A percentile compares a stretch with the other conserved stretches of the same genome.
These are phyloP conservation scores for Seira ritae DNA, from an alignment of 2,888 invertebrate species.

Conservation along the genomic window DNA sequence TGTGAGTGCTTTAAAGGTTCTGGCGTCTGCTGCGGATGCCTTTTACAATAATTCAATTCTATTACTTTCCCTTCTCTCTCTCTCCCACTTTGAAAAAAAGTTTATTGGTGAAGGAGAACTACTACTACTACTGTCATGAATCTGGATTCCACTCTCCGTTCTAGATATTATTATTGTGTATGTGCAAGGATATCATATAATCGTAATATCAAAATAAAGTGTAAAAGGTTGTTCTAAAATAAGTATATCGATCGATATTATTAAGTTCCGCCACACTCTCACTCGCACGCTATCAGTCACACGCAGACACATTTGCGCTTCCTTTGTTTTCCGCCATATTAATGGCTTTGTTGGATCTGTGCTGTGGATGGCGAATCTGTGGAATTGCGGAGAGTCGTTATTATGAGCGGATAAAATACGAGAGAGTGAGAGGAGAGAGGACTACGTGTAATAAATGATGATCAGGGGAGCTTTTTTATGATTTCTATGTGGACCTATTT, in stretches of 20 bases:
- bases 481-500: background rate
- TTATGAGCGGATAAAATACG: background rate
- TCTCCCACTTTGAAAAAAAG: conserved; percentile 3
- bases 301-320: conserved; percentile 14
- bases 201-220: conserved; percentile 6
- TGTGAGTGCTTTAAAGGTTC: conserved; percentile 11
- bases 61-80: conserved; percentile 10
- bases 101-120: background rate
- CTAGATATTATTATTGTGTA: too few relatives aligned
- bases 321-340: background rate
- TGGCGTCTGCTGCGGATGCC: conserved; percentile 2
- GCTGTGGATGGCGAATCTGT: too few relatives aligned
- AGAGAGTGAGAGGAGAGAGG: background rate
- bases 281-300: conserved; percentile 13
- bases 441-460: conserved; percentile 1
- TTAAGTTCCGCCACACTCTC: conserved; percentile 10
- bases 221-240: conserved; percentile 10
- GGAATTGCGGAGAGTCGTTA: background rate
- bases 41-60: conserved; percentile 16
- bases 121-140: too few relatives aligned
- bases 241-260: conserved; percentile 2
- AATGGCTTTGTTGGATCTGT: conserved; percentile 13
- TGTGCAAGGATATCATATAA: background rate
- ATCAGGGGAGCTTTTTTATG: background rate
- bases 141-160: too few relatives aligned